These are phyloP conservation scores for Acanthosoma haemorrhoidale DNA, from an alignment of 2,888 invertebrate genomes.

Conservation along the genomic window DNA sequence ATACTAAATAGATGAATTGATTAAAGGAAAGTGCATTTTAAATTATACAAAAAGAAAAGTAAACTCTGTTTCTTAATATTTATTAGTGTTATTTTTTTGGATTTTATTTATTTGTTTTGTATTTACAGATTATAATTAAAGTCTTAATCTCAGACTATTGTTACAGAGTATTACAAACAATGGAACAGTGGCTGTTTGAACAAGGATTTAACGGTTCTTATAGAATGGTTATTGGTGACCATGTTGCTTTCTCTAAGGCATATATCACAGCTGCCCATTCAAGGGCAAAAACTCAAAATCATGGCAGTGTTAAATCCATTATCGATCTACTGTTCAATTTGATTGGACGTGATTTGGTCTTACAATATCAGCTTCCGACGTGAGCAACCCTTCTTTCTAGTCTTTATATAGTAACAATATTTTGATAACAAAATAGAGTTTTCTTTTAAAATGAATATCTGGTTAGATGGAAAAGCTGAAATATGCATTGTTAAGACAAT, in stretches of 20 bases:
- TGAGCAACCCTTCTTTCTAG: too few species aligned
- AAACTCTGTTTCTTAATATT: not conserved
- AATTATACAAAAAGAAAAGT: not conserved
- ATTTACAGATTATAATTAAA: too few species aligned
- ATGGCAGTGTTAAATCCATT: constrained; percentile 41
- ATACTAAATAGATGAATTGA: too few species aligned
- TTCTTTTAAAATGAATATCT: too few species aligned
- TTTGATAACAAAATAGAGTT: too few species aligned
- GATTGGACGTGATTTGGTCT: constrained; percentile 32
- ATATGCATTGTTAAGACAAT: too few species aligned
- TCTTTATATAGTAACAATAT: too few species aligned
- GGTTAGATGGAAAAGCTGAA: too few species aligned
- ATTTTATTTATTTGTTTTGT: too few species aligned
- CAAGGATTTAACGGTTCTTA: constrained; percentile 36
- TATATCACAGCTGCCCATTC: constrained; percentile 33
- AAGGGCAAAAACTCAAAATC: constrained; percentile 24
- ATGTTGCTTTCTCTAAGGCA: constrained; percentile 34
- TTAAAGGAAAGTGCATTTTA: too few species aligned
- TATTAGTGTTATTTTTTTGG: not conserved
- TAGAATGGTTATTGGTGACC: constrained; percentile 31
- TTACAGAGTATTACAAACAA: constrained; percentile 40
- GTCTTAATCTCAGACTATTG: too few species aligned
- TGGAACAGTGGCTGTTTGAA: constrained; percentile 48
- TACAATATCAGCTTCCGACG: constrained; percentile 34
- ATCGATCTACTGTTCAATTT: constrained; percentile 44